A percentile compares a stretch with the other conserved stretches of the same genome.
These are phyloP conservation scores for Irena cyanogastra DNA, from an alignment of 2,113 vertebrate genomes.

Conservation along the genomic window DNA sequence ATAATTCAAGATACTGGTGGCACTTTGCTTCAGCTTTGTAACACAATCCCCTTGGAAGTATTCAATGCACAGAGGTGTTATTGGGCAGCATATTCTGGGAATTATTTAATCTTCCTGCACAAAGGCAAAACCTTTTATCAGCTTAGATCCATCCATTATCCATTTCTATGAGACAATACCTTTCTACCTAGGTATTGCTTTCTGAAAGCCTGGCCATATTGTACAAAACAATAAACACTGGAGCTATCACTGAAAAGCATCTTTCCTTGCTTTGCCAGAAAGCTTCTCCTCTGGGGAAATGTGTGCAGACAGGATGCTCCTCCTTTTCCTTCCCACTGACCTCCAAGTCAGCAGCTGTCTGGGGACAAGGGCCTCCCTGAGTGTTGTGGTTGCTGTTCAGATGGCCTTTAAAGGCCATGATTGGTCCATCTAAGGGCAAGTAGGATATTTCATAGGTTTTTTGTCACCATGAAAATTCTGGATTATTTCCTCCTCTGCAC, in stretches of 20 bases:
- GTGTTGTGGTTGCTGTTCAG: background rate
- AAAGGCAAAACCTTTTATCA: conserved; percentile 17
- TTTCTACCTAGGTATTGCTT: conserved; percentile 5
- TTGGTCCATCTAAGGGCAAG: background rate
- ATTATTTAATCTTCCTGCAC: background rate
- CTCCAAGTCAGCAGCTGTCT: background rate
- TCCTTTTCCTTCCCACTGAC: conserved; percentile 70
- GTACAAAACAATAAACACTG: conserved; percentile 53
- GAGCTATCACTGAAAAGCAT: conserved; percentile 71
- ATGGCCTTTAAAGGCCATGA: background rate
- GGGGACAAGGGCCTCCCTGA: background rate
- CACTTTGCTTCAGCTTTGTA: background rate
- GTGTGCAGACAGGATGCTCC: conserved; percentile 68
- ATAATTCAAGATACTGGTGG: background rate
- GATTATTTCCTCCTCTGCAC: background rate
- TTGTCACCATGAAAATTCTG: background rate
- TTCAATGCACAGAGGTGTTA: background rate
- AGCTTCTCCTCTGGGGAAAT: conserved; percentile 12
- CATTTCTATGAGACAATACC: conserved; percentile 31
- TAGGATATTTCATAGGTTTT: background rate
- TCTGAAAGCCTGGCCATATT: conserved; percentile 16
- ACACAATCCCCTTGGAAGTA: background rate
- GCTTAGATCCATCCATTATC: background rate
- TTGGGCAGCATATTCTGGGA: background rate
- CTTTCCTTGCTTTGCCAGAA: conserved; percentile 64